Evolutionary conservation across 2,113 vertebrate genomes (phyloP).

Genomic region (Ptyas mucosa): DNA sequence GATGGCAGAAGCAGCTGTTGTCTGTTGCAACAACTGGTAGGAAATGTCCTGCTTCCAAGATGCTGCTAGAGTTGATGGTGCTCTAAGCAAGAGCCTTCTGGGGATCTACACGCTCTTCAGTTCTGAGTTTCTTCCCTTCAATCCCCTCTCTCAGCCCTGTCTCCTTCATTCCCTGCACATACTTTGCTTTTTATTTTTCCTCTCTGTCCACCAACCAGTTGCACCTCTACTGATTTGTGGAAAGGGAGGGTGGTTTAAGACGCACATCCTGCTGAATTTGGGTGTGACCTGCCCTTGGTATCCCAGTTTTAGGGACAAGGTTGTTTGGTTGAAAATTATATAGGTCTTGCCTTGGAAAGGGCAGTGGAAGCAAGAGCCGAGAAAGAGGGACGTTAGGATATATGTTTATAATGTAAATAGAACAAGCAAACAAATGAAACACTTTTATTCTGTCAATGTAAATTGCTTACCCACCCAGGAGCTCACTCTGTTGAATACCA

Average conservation of each 20-base stretch:
- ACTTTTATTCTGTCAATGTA: neutral
- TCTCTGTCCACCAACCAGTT: neutral
- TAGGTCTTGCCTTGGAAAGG: neutral
- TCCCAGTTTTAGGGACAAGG: neutral
- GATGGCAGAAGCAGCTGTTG: neutral
- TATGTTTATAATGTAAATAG: neutral
- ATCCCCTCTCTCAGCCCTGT: neutral
- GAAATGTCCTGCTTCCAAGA: neutral
- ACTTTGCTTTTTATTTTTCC: neutral
- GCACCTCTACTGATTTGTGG: neutral
- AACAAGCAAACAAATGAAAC: neutral
- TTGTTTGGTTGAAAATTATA: neutral
- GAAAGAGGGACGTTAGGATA: neutral
- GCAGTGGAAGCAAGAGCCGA: neutral
- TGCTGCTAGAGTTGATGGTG: neutral
- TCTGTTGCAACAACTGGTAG: neutral
- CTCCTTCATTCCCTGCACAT: neutral
- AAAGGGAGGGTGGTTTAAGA: neutral
- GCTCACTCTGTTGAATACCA: neutral
- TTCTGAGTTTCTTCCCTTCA: neutral
- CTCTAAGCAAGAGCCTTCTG: neutral
- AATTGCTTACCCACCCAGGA: neutral
- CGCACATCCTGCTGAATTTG: neutral
- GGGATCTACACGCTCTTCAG: neutral
- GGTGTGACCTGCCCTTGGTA: neutral